These are phyloP conservation scores for Hemistola chrysoprasaria DNA, from an alignment of 2,888 invertebrate species.

Conservation along the genomic window DNA sequence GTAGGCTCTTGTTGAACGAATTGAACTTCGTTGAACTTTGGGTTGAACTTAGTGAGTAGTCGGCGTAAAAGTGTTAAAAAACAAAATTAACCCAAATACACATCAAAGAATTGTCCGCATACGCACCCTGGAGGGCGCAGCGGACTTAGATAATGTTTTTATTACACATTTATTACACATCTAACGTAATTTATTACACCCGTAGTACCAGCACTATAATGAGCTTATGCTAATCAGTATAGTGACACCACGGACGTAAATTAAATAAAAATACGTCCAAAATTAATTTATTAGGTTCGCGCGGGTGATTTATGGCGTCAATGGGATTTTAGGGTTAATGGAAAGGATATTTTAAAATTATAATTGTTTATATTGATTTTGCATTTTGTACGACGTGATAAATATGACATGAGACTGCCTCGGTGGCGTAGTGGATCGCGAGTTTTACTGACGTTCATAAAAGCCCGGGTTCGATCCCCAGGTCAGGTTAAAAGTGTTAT, in stretches of 20 bases:
- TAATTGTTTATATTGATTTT: too few relatives aligned
- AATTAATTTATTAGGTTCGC: conserved; percentile 24
- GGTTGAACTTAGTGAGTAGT: too few relatives aligned
- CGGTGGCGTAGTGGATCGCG: too few relatives aligned
- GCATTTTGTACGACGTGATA: too few relatives aligned
- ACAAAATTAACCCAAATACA: conserved; percentile 30
- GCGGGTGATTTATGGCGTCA: conserved; percentile 20
- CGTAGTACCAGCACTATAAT: conserved; percentile 47
- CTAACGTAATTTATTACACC: conserved; percentile 73
- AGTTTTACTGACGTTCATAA: too few relatives aligned
- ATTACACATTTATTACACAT: conserved; percentile 53
- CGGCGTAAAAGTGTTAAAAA: conserved; percentile 1
- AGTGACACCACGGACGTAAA: conserved; percentile 46
- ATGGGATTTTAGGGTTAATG: conserved; percentile 14
- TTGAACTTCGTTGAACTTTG: too few relatives aligned
- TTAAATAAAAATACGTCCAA: conserved; percentile 27
- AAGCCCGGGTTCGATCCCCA: too few relatives aligned
- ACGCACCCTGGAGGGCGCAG: conserved; percentile 54
- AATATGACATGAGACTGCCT: too few relatives aligned
- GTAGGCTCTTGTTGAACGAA: too few relatives aligned
- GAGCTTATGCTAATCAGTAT: conserved; percentile 69
- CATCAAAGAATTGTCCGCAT: conserved; percentile 22
- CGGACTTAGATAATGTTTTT: conserved; percentile 62
- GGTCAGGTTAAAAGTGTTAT: too few relatives aligned
- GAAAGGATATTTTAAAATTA: background rate